Percentiles rank a stretch among this genome's conserved stretches.
Conservation (phyloP, 2,888 invertebrate species). For the Dexiosoma caninum region DNA sequence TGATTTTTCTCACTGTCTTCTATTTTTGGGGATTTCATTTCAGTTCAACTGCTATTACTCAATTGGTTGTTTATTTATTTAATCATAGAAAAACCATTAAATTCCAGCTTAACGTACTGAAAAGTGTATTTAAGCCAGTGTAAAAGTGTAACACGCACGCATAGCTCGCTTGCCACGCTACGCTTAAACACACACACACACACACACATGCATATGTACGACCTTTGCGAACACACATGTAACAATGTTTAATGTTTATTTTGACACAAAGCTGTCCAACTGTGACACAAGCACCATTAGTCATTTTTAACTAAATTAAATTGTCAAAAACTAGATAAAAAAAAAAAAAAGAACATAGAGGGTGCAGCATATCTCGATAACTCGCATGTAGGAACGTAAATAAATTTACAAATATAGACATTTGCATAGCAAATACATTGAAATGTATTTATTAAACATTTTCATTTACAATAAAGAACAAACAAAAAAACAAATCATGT, state of each 20-base stretch:
- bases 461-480: constrained; percentile 33
- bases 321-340: constrained; percentile 25
- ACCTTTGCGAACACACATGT: constrained; percentile 5
- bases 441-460: neutral
- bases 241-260: constrained; percentile 67
- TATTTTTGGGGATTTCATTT: neutral
- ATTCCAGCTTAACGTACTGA: constrained; percentile 44
- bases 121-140: constrained; percentile 43
- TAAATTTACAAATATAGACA: neutral
- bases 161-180: neutral
- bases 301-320: constrained; percentile 67
- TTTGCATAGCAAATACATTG: constrained; percentile 18
- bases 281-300: constrained; percentile 73
- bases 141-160: constrained; percentile 20
- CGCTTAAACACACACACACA: neutral
- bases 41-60: neutral
- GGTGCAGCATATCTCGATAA: neutral
- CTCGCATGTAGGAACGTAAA: neutral
- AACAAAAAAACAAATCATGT: constrained; percentile 14
- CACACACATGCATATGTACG: neutral
- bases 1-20: neutral
- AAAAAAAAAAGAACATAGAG: neutral
- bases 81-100: constrained; percentile 58
- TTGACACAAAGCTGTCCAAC: constrained; percentile 74
- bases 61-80: constrained; percentile 42